Base-by-base conservation (phyloP, 2,113 vertebrate species). In the Psilopogon haemacephalus region DNA sequence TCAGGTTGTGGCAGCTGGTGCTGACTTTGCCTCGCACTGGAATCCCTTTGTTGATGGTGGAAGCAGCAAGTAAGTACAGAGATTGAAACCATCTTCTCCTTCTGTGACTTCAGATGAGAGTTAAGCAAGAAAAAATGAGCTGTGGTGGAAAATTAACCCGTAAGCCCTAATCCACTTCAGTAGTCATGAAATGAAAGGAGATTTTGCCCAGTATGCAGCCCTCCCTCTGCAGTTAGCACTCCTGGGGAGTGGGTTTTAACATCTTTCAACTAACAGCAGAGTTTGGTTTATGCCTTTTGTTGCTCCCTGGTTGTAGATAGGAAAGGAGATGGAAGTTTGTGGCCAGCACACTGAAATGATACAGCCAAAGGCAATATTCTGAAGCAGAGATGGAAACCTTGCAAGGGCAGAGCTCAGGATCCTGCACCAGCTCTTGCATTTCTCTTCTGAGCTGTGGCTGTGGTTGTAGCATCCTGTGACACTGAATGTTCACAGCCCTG, bases 21-120 rank as follows among this genome's bases (percentile, higher is more conserved):
- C 97, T 62, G 98, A 98, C 93, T 99, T 99, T 89, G 94, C 98
- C 74, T 98, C 98, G 2, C 98, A 98, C 42, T 99, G 99, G 99
- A 99, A 98, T 96, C 98, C 98, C 76, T 99, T 99, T 94, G 95
- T 97, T 69, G 99, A 99, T 32, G 98, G 98, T 90, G 97, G 98
- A 97, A 98, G 98, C 97, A 98, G 97, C 97, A 99, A 97, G 98
- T 99, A 97, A 97, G 97, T 95, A 32, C 8, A 12, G 28, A 28
- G 17, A 44, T 77, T 6, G 28, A 80, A 84, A 68, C 5, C 28
- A 16, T 18, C 40, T 79, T 72, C 52, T 52, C 30, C 52, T 85
- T 89, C 48, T 81, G 33, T 73, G 81, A 5, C 27, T 72, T 59
- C 5, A 8, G 5, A 4, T 37, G 80, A 88, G 75, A 89, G 30